Conservation (phyloP, 2,797 vertebrate genomes). For the Spinibarbus caldwelli region DNA sequence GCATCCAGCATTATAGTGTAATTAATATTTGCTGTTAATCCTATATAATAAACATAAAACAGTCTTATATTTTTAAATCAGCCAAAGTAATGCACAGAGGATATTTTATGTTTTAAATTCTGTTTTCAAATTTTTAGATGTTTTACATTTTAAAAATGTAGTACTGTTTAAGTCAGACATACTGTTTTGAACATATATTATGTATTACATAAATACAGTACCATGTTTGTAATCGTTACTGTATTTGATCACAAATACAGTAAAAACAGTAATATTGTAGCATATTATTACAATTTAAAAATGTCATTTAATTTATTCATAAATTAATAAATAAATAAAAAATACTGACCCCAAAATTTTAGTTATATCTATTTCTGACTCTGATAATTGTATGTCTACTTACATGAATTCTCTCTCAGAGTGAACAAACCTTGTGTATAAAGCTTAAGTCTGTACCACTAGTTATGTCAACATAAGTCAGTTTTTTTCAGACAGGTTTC, state of each 20-base stretch:
- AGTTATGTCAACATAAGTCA: not conserved
- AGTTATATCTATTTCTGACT: not conserved
- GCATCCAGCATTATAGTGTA: constrained; percentile 73
- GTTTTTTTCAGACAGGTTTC: not conserved
- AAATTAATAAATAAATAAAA: not conserved
- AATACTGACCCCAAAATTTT: not conserved
- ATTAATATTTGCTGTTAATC: constrained; percentile 62
- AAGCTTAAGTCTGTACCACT: not conserved
- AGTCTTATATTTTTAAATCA: no score
- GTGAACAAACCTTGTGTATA: not conserved
- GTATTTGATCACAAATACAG: no score
- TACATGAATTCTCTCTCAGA: not conserved
- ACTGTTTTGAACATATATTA: no score
- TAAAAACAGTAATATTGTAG: no score
- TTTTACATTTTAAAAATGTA: not conserved
- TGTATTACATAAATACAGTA: not conserved
- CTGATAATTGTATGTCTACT: not conserved
- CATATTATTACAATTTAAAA: no score
- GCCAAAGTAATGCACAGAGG: no score
- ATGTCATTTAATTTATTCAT: no score
- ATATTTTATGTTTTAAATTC: not conserved
- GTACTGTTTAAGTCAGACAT: not conserved
- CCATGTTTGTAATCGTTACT: not conserved
- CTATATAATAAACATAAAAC: constrained; percentile 22
- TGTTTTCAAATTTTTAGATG: not conserved